Evolutionary conservation across 2,888 invertebrate genomes (phyloP), one percentile per base, ranked within the genome.

Genomic region (Dryobotodes eremita): DNA sequence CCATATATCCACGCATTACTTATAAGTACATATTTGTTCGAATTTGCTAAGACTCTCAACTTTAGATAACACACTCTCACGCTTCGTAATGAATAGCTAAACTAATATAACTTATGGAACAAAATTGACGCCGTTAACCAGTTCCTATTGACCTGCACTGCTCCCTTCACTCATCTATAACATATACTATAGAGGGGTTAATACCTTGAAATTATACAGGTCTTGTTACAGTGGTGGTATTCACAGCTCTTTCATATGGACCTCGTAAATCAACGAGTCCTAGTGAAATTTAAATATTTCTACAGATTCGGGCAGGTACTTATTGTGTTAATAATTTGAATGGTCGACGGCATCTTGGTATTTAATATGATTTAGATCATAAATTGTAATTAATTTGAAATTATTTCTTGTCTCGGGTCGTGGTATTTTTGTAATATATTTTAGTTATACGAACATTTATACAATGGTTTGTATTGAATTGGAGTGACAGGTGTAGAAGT

Each of bases 231-330:
- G 68, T 88, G 93, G 94, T 89, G 81, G 90, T 91, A 92, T 93
- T 92, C 93, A 94, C 91, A 92, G 91, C 93, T 94, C 95, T 95
- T 95, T 94, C 94, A 94, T 93, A 93, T 93, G 93, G 92, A 92
- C 89, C 91, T 91, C 93, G 91, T 95, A 95, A 95, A 95, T 95
- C 95, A 95, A 92, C 89, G 91, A 91, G 89, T 92, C 90, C 92
- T 90, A 93, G 90, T 93, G 90, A 95, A 94, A 96, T 95, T 95
- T 95, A 95, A 95, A 95, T 92, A 90, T 90, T 90, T 88, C 79
- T 82, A 88, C 86, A 92, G 89, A 90, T 91, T 92, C 89, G 85
- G 89, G 87, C 78, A 86, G 89, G 86, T 88, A 86, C 85, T 88
- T 87, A 88, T 92, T 90, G 88, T 90, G 80, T 89, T 90, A 83